Base-by-base conservation (phyloP, 2,888 invertebrate genomes). In the Drosophila robusta region DNA sequence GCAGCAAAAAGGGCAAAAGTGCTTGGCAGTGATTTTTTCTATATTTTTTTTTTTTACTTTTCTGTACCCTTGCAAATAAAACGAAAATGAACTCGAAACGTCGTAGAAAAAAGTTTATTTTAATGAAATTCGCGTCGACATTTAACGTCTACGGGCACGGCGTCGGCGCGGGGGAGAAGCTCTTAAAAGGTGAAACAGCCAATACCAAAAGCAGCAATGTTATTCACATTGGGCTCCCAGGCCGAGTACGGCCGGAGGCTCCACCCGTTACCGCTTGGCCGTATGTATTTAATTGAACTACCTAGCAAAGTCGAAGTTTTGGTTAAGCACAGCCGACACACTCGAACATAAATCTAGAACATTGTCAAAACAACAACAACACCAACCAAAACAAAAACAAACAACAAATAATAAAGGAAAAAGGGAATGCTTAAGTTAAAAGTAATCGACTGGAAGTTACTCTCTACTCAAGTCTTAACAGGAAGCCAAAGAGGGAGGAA, bases 91-190 rank as follows among this genome's bases (percentile, higher is more conserved):
- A 84, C 83, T 87, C 80, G 86, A 77, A 62, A 70, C 56, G 71
- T 67, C 82, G 81, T 78, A 70, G 87, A 84, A 84, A 87, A 87
- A 84, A 89, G 87, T 84, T 89, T 89, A 80, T 84, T 84, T 84
- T 84, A 84, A 84, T 84, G 83, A 84, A 84, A 84, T 87, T 84
- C 85, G 84, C 83, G 89, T 81, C 83, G 89, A 84, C 87, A 84
- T 84, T 84, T 88, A 81, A 87, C 65, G 87, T 75, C 70, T 52
- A 32, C 75, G 63, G 42, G 58, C 57, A 36, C 49, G 39, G 11
- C 11, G 29, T 8, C 42, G 2, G n/a, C 6, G n/a, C 6, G 5
- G 14, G 12, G 5, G 9, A 29, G 29, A 46, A 47, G 18, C 45
- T 64, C 45, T 62, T 44, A 36, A 24, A 14, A 45, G 44, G 44